Percentiles rank a stretch among this genome's conserved stretches.
These are phyloP conservation scores for Pluvianellus socialis DNA, from an alignment of 2,113 vertebrate species.

Conservation along the genomic window DNA sequence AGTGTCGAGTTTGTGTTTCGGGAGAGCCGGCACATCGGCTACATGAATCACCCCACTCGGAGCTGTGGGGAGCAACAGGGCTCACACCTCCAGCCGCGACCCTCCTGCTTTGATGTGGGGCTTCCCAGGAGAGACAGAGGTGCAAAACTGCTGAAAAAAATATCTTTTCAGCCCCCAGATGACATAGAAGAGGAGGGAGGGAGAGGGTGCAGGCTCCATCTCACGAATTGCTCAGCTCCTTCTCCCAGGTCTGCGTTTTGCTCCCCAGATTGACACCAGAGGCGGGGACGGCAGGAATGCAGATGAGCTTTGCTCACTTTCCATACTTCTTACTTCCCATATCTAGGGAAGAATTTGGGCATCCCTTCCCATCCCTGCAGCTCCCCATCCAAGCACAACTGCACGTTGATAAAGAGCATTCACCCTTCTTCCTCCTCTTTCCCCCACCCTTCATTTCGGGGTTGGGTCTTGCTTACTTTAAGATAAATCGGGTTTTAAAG, in stretches of 20 bases:
- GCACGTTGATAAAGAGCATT: not conserved
- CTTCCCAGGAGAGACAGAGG: not conserved
- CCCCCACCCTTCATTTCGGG: not conserved
- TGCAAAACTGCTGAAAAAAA: not conserved
- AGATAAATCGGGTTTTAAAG: not conserved
- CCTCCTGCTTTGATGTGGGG: too few relatives aligned
- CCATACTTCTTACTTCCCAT: not conserved
- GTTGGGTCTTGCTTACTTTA: not conserved
- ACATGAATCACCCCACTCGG: not conserved
- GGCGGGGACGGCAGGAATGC: not conserved
- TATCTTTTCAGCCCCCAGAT: not conserved
- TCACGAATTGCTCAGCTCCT: not conserved
- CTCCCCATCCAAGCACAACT: not conserved
- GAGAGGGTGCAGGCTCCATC: fast-evolving
- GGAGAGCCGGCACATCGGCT: not conserved
- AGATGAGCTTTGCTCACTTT: not conserved
- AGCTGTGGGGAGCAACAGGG: not conserved
- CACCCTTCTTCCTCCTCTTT: not conserved
- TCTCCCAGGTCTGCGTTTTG: not conserved
- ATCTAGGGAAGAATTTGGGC: not conserved
- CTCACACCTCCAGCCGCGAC: not conserved
- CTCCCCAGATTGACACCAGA: not conserved
- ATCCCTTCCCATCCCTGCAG: not conserved
- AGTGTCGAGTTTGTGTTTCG: not conserved
- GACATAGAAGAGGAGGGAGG: not conserved